Evolutionary conservation across 1,140 invertebrate species (phyloP), one percentile per base, ranked within the genome.

Genomic region (Contarinia nasturtii): DNA sequence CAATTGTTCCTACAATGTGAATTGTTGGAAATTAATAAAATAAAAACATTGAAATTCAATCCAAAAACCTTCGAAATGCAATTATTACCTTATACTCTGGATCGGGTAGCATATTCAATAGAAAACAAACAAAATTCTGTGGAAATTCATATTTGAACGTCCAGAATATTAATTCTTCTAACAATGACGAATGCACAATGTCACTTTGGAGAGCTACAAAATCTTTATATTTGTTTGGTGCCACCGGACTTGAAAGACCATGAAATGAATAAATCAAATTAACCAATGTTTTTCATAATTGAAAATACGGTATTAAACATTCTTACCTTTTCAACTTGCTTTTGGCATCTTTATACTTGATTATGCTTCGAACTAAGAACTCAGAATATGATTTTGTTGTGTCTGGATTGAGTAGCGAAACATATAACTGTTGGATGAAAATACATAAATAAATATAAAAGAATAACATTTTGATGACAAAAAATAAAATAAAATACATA

Each of bases 81-180:
- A 44, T 44, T 14, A 37, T 52, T 52, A 86, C 84, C 74, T 97
- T 97, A 64, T 96, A 98, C 57, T 87, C 79, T 46, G 84, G 80
- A 71, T 97, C 90, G 2, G 92, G 91, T 48, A 97, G 67, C 79
- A 97, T 88, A 63, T 95, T 94, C 12, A 97, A 71, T n/a, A 98
- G 65, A 42, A 96, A 77, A 58, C 91, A 96, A 11, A 96, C 90
- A 34, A 97, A 74, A 57, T 93, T 94, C 65, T 96, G 88, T 2
- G 92, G 92, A 69, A 97, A 98, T 67, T 97, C 91, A 67, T 86
- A 94, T 60, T 88, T 88, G 20, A 96, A 88, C 17, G 88, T 94
- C 92, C 93, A 97, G 68, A 97, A 97, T 52, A 97, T 85, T 46
- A 97, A 74, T 69, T 97, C 92, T 64, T 96, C 91, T 17, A 97